Evolutionary conservation across 1,140 invertebrate genomes (phyloP), one percentile per base, ranked within the genome.

Genomic region (Pararge aegeria): DNA sequence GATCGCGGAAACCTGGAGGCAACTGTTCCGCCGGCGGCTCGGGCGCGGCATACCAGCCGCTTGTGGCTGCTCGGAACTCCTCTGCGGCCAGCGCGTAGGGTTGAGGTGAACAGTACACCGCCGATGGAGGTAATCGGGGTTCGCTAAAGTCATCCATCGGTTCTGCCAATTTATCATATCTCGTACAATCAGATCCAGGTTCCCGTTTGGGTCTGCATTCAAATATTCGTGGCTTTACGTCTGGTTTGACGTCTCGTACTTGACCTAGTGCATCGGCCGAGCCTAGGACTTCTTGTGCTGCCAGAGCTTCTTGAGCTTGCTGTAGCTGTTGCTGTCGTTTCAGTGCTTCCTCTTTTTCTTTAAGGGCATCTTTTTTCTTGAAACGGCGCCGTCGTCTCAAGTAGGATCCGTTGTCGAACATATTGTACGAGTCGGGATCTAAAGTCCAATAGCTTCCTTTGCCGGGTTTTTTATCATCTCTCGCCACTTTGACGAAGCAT

Each of bases 351-450:
- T 97, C 96, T 72, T 97, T 97, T 73, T 97, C 96, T 65, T 95
- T 94, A 16, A 96, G 73, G 0, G 95, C 96, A 81, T 98, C 97
- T 80, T 98, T 98, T 90, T 98, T 98, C 91, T 99, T 99, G 89
- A 99, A 99, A 2, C 97, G 94, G 59, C 97, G 92, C 29, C 97
- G 91, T 7, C 98, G 92, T n/a, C 98, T 91, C 59, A 98, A 90
- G 80, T 98, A 99, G 7, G 96, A 98, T 0, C 98, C 98, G 75
- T 99, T 98, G 76, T 99, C 98, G 87, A 99, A 99, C 98, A 99
- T 99, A 83, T 99, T 98, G 76, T 98, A 97, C 0, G 95, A 97
- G 78, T 98, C 97, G 0, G 98, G 98, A 80, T 99, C 97, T 20
- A 99, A 89, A 0, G 97, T 98, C 98, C 98, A 99, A 83, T 98